Evolutionary conservation across 2,113 vertebrate species (phyloP), one percentile per base, ranked within the genome.

Genomic region (Megatriorchis doriae): DNA sequence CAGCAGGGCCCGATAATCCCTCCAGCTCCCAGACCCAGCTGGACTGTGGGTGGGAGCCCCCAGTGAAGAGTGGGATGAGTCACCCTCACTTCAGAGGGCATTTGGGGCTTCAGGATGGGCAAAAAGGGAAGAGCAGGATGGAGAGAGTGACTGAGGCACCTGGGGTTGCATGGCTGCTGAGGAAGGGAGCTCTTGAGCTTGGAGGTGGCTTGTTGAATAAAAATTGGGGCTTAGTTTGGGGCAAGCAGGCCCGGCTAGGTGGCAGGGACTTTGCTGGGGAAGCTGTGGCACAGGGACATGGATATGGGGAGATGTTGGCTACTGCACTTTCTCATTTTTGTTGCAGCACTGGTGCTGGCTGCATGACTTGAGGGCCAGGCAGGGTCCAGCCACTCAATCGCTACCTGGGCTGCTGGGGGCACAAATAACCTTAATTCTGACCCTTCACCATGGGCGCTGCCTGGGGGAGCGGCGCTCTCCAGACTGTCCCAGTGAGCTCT

Each of bases 401-500:
- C 27, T 58, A n/a, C 23, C 59, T 52, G 29, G 23, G 23, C 22
- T 50, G 18, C 29, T 4, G 21, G 7, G 5, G 27, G 8, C 29
- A 55, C 45, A 48, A 25, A 59, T 40, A 65, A 42, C 53, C 36
- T 75, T 18, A 29, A 32, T 22, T 20, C 53, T 67, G 73, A 13
- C 42, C 62, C 45, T 48, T 40, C 23, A 21, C 65, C 6, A 0
- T 16, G 38, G 40, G 26, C 2, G 0, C 42, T 56, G 40, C 32
- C 62, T 22, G 15, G 59, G 50, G 21, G 7, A 74, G 4, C 61
- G 42, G 20, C 2, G 3, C 34, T 25, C 40, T 68, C 48, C 11
- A 1, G 47, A 38, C 18, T 3, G 2, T 38, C 10, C 62, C 4
- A 2, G 34, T 23, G 29, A 75, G 19, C 45, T 68, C 43, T 1